Conservation (phyloP, 1,140 invertebrate genomes). For the Papilio glaucus region DNA sequence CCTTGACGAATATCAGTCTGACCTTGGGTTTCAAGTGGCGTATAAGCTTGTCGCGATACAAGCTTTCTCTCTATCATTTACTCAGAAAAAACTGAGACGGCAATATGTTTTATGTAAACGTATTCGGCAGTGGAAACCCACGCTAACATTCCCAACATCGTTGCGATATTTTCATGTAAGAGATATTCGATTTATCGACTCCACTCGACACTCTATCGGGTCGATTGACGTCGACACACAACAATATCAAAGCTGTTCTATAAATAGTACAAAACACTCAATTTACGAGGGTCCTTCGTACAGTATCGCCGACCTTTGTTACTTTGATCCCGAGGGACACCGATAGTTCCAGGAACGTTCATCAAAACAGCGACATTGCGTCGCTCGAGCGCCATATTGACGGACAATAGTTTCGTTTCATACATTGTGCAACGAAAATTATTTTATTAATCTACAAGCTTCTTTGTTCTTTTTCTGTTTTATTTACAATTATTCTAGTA, state of each 20-base stretch:
- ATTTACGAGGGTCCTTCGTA: conserved; percentile 1
- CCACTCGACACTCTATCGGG: neutral
- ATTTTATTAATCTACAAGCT: no score
- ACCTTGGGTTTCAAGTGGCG: no score
- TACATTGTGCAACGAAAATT: neutral
- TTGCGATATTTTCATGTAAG: neutral
- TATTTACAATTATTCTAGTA: no score
- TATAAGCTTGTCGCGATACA: no score
- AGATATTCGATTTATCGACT: neutral
- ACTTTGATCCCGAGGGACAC: neutral
- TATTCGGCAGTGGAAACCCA: no score
- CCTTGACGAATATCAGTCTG: no score
- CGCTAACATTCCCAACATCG: neutral
- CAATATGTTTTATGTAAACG: no score
- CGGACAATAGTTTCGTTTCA: neutral
- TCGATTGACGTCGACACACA: neutral
- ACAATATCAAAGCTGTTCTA: neutral
- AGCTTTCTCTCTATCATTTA: no score
- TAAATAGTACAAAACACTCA: conserved; percentile 15
- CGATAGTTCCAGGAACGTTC: neutral
- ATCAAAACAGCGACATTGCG: neutral
- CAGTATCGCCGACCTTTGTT: neutral
- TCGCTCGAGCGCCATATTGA: neutral
- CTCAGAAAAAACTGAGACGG: no score
- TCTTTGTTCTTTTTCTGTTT: no score